Conservation (phyloP, 2,888 invertebrate genomes). For the Sphaeridia pumilis region DNA sequence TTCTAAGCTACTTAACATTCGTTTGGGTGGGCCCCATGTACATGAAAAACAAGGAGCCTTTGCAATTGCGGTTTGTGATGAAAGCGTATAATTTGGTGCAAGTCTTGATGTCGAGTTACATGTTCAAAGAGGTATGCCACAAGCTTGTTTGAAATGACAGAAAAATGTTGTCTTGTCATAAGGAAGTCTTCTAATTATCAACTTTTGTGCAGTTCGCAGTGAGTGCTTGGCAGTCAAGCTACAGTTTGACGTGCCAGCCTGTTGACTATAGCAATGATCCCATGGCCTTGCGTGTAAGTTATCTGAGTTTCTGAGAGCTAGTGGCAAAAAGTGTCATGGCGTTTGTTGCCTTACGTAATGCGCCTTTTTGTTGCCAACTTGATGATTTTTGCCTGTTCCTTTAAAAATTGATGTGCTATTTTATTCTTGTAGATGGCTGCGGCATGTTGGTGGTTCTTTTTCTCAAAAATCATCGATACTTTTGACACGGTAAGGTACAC, state of each 20-base stretch:
- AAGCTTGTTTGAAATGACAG: not conserved
- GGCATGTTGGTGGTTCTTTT: conserved; percentile 49
- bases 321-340: no score
- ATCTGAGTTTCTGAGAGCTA: no score
- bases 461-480: conserved; percentile 50
- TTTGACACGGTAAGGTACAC: conserved; percentile 47
- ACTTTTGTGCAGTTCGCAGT: conserved; percentile 26
- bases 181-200: not conserved
- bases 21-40: conserved; percentile 66
- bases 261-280: conserved; percentile 43
- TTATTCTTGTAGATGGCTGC: conserved; percentile 42
- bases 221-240: conserved; percentile 41
- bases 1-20: conserved; percentile 63
- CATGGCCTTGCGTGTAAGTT: conserved; percentile 42
- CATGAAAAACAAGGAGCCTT: conserved; percentile 79
- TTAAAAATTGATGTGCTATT: no score
- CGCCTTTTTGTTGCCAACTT: no score
- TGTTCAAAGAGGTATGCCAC: conserved; percentile 73
- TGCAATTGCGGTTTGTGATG: conserved; percentile 63
- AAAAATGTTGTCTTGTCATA: conserved; percentile 1
- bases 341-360: no score
- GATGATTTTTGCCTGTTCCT: no score
- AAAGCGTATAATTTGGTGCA: conserved; percentile 80
- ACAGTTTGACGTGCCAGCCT: conserved; percentile 44
- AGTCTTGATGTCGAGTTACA: conserved; percentile 72